Percentiles rank a stretch among this genome's conserved stretches.
Conservation (phyloP, 2,888 invertebrate genomes). For the Diarsia mendica region DNA sequence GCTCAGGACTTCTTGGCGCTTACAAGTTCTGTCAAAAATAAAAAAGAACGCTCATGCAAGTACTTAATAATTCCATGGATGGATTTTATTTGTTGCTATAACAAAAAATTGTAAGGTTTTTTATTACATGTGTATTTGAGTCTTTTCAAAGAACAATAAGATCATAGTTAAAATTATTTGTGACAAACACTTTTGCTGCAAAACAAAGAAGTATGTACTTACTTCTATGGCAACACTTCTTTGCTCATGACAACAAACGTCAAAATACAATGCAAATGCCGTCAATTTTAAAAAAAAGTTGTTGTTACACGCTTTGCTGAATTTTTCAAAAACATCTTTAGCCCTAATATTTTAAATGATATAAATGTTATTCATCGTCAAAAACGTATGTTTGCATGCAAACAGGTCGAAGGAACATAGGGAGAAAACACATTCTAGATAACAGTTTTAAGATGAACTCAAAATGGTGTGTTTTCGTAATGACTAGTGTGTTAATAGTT, state of each 20-base stretch:
- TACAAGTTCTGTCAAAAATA: background rate
- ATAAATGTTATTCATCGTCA: slow-evolving; percentile 54
- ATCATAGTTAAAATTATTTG: too few species aligned
- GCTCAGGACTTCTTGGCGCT: background rate
- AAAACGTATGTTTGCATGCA: slow-evolving; percentile 27
- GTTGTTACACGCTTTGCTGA: slow-evolving; percentile 11
- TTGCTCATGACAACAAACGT: slow-evolving; percentile 34
- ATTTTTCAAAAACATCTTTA: slow-evolving; percentile 23
- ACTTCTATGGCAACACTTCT: slow-evolving; percentile 23
- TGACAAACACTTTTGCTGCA: background rate
- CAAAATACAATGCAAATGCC: slow-evolving; percentile 33
- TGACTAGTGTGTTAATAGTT: slow-evolving; percentile 52
- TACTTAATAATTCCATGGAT: background rate
- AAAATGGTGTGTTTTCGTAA: slow-evolving; percentile 54
- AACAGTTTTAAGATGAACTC: slow-evolving; percentile 46
- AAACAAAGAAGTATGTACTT: background rate
- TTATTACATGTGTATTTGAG: background rate
- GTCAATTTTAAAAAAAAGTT: slow-evolving; percentile 51
- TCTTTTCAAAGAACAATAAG: background rate
- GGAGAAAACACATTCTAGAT: slow-evolving; percentile 3
- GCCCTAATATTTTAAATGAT: slow-evolving; percentile 42
- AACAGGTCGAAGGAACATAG: slow-evolving; percentile 10
- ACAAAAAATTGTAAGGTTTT: background rate
- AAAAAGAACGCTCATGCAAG: background rate
- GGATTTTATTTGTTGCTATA: background rate